Evolutionary conservation across 2,797 vertebrate species (phyloP), one percentile per base, ranked within the genome.

Genomic region (Manis crassicaudata): DNA sequence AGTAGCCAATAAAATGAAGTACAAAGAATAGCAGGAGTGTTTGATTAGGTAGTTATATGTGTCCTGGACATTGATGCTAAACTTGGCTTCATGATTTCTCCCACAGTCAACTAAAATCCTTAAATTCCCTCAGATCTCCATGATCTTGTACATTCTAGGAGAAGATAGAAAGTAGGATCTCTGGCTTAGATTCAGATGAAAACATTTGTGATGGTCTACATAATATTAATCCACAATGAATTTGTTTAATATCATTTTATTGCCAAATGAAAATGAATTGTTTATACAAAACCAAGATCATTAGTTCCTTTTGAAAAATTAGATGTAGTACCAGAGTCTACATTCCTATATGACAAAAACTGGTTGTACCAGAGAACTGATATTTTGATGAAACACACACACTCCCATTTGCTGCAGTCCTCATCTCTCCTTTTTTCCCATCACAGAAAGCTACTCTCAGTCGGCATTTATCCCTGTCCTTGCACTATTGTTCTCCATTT

Each of bases 261-360:
- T 81, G 84, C 29, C 43, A 84, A 92, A 79, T 63, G 21, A 40
- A 91, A 68, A n/a, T 62, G 16, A 92, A 43, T 58, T 35, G 29
- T 35, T 85, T 91, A 84, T 84, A 29, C 0, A 68, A 72, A 79
- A 73, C 4, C 14, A 54, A 87, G 13, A 72, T 92, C 35, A 60
- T n/a, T 35, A 81, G 4, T 20, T 93, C 7, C 10, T 84, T 92
- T 79, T 17, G 7, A 68, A 58, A 89, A 67, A 37, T 35, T 5
- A 35, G 5, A 84, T 84, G 3, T 52, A 68, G 6, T 52, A 27
- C 52, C 27, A 88, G n/a, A 6, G 1, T 88, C 11, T 37, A 18
- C 56, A 21, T 63, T 37, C 2, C 20, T 52, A 4, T 50, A 68
- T 37, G 23, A 32, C 5, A 54, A 88, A 87, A 92, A 17, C 14